Evolutionary conservation across 64 coral and sea anemone species (phyloP).

Genomic region (Dendronephthya gigantea): DNA sequence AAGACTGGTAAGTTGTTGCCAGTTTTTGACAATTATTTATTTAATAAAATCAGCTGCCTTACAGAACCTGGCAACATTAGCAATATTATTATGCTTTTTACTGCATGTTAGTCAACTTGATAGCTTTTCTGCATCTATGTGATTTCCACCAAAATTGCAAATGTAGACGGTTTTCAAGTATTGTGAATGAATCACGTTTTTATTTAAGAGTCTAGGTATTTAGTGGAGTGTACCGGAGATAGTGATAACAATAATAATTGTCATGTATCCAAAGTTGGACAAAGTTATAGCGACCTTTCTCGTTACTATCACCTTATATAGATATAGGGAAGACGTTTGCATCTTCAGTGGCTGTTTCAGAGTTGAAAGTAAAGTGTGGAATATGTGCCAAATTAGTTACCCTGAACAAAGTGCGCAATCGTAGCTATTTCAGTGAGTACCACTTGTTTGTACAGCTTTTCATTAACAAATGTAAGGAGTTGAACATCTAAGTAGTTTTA

Average conservation of each 20-base stretch:
- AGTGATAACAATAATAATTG: background rate
- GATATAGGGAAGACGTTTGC: constrained; percentile 38
- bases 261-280: background rate
- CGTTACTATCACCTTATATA: constrained; percentile 6
- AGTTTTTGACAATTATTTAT: too few relatives aligned
- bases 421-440: constrained; percentile 32
- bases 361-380: constrained; percentile 40
- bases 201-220: too few relatives aligned
- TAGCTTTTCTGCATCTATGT: too few relatives aligned
- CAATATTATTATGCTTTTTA: too few relatives aligned
- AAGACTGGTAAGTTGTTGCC: constrained; percentile 31
- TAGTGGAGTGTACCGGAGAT: too few relatives aligned
- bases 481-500: background rate
- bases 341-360: constrained; percentile 24
- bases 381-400: constrained; percentile 39
- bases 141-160: background rate
- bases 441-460: constrained; percentile 20
- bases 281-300: constrained; percentile 1
- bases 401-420: constrained; percentile 44
- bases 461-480: background rate
- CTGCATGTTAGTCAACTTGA: too few relatives aligned
- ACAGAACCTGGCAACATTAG: too few relatives aligned
- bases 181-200: too few relatives aligned
- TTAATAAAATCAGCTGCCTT: too few relatives aligned
- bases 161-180: background rate